Conservation (phyloP, 1,140 invertebrate genomes). For the Orchesella cincta region DNA sequence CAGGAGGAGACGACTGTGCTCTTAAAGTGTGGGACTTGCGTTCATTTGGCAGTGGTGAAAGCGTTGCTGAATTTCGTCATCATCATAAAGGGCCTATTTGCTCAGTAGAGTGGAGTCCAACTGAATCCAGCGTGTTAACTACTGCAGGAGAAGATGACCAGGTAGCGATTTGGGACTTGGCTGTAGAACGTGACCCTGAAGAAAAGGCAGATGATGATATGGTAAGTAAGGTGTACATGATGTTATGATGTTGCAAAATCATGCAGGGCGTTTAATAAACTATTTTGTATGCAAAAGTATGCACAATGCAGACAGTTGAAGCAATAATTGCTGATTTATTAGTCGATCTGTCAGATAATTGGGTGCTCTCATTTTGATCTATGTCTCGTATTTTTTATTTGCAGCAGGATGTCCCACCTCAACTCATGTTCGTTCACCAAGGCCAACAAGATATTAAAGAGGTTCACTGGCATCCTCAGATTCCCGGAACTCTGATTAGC, state of each 20-base stretch:
- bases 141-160: constrained; percentile 93
- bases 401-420: constrained; percentile 71
- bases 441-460: constrained; percentile 98
- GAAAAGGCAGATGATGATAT: constrained; percentile 62
- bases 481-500: constrained; percentile 89
- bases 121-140: constrained; percentile 87
- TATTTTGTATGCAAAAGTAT: not conserved
- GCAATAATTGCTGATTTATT: constrained; percentile 18
- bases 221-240: constrained; percentile 28
- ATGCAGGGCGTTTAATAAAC: not conserved
- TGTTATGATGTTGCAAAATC: not conserved
- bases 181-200: constrained; percentile 78
- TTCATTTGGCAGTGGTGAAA: constrained; percentile 71
- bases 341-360: constrained; percentile 12
- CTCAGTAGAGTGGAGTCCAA: constrained; percentile 95
- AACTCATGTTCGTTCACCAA: constrained; percentile 96
- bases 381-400: constrained; percentile 12
- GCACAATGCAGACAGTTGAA: not conserved
- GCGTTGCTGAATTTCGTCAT: constrained; percentile 89
- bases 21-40: constrained; percentile 95
- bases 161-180: constrained; percentile 95
- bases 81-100: constrained; percentile 87
- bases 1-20: constrained; percentile 93
- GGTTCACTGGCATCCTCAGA: constrained; percentile 96
- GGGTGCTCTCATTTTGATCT: constrained; percentile 3